Conservation (phyloP, 1,140 invertebrate species). For the Choristoneura fumiferana region DNA sequence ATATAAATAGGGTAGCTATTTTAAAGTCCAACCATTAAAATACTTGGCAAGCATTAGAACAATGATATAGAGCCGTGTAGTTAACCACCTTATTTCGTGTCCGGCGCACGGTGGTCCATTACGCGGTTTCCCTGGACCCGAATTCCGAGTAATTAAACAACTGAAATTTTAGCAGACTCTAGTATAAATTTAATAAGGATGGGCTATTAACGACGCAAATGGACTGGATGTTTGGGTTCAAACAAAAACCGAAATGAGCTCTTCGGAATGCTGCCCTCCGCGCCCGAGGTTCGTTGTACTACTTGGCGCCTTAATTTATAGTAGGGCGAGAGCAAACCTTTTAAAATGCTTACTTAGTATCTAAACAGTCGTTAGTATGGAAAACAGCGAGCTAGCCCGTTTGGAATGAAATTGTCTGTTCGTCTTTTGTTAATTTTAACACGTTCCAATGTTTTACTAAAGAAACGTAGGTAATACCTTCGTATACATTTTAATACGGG, state of each 20-base stretch:
- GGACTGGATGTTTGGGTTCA: constrained; percentile 60
- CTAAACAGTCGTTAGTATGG: constrained; percentile 13
- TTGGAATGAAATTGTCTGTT: not conserved
- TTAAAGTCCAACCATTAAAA: not conserved
- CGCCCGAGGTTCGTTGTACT: constrained; percentile 29
- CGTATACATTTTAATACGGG: too few relatives aligned
- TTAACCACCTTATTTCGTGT: constrained; percentile 42
- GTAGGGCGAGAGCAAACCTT: constrained; percentile 8
- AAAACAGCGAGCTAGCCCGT: not conserved
- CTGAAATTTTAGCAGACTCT: constrained; percentile 70
- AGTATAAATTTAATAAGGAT: constrained; percentile 75
- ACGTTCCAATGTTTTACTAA: too few relatives aligned
- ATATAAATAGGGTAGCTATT: too few relatives aligned
- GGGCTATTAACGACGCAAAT: constrained; percentile 62
- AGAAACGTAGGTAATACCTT: too few relatives aligned
- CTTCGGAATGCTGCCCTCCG: constrained; percentile 36
- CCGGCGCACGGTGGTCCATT: constrained; percentile 36
- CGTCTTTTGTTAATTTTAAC: too few relatives aligned
- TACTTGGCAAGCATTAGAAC: constrained; percentile 9
- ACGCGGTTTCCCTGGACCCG: constrained; percentile 49
- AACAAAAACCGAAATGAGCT: constrained; percentile 65
- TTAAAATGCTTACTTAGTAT: constrained; percentile 18
- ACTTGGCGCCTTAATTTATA: constrained; percentile 9
- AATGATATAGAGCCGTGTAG: constrained; percentile 15
- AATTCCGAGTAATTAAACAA: constrained; percentile 71